Conservation (phyloP, 2,797 vertebrate genomes). For the Steatocranus sp. region DNA sequence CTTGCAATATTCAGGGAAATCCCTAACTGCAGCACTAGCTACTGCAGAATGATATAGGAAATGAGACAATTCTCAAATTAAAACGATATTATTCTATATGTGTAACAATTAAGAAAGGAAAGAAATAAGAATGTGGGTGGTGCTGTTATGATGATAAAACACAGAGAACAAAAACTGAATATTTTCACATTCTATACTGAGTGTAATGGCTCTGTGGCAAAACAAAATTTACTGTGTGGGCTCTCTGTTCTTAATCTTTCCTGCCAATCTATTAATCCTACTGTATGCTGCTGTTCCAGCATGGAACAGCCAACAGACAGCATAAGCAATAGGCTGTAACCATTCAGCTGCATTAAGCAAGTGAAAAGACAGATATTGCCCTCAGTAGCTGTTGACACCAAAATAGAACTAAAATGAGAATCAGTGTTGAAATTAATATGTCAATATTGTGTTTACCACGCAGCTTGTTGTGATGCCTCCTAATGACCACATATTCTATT, state of each 20-base stretch:
- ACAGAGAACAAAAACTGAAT: background rate
- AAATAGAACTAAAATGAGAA: background rate
- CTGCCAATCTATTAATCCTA: background rate
- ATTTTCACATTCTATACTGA: background rate
- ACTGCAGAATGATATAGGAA: background rate
- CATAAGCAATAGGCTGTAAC: background rate
- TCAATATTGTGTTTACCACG: background rate
- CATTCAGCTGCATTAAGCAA: background rate
- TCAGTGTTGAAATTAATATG: background rate
- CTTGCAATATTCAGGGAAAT: conserved; percentile 12
- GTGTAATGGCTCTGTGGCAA: background rate
- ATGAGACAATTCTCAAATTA: background rate
- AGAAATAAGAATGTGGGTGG: background rate
- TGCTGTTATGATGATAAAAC: background rate
- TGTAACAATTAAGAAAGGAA: background rate
- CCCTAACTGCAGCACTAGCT: background rate
- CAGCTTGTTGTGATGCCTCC: background rate
- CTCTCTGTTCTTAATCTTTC: background rate
- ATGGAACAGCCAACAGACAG: background rate
- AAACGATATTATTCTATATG: background rate
- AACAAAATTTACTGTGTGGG: background rate
- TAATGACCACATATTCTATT: background rate
- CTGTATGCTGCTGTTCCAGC: background rate
- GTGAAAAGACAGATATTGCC: background rate
- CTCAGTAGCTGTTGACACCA: background rate